phyloP scores from a whole-genome alignment of 2,888 invertebrate species.

The Aphidius colemani region DNA sequence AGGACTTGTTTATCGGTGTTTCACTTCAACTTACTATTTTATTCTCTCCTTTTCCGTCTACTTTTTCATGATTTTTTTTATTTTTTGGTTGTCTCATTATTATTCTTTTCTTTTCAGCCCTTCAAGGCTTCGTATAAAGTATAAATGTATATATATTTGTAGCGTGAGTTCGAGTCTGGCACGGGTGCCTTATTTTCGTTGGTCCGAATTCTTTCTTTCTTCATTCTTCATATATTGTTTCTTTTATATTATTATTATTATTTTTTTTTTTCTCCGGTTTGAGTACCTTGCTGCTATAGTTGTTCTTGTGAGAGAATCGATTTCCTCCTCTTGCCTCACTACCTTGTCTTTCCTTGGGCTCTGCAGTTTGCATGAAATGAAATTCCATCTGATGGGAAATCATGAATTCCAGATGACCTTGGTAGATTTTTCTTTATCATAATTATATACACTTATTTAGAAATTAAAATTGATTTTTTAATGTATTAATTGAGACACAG shows the following conservation, averaged over 20 bases:
- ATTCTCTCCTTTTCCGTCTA: slow-evolving; percentile 14
- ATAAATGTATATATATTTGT: not conserved
- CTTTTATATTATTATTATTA: slow-evolving; percentile 21
- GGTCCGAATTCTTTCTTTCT: slow-evolving; percentile 27
- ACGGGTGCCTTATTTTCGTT: slow-evolving; percentile 36
- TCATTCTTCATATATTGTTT: slow-evolving; percentile 18
- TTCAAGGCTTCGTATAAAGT: slow-evolving; percentile 29
- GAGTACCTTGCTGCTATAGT: slow-evolving; percentile 4
- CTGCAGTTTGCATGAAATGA: slow-evolving; percentile 39
- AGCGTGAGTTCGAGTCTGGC: slow-evolving; percentile 16
- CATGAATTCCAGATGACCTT: slow-evolving; percentile 24
- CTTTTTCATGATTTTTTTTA: slow-evolving; percentile 10
- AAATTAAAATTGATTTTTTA: too few species aligned
- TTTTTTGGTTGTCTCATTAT: slow-evolving; percentile 33
- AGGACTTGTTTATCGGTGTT: slow-evolving; percentile 25
- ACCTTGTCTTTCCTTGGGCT: slow-evolving; percentile 24
- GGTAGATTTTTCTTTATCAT: slow-evolving; percentile 26
- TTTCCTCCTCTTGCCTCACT: slow-evolving; percentile 32
- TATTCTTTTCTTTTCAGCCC: slow-evolving; percentile 38
- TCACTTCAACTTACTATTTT: slow-evolving; percentile 29
- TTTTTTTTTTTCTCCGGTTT: slow-evolving; percentile 25
- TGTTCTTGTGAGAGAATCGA: slow-evolving; percentile 34
- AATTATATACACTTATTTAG: too few species aligned
- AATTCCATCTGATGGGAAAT: slow-evolving; percentile 29
- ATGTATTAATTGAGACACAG: not conserved